Conservation (phyloP, 2,797 vertebrate genomes). For the Channa striata region DNA sequence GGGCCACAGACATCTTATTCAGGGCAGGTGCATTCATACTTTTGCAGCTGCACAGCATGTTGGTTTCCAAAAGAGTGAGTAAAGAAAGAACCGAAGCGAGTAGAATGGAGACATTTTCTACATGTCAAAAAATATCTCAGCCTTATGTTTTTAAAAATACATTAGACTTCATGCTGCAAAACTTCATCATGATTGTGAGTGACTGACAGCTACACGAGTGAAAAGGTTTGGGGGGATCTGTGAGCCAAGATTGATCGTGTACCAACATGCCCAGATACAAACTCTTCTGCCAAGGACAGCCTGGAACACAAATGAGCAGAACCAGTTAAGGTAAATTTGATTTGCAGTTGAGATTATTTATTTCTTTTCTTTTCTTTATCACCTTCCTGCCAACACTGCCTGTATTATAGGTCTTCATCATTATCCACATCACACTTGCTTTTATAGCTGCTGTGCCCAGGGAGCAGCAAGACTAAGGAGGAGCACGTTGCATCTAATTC, state of each 20-base stretch:
- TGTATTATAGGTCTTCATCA: constrained; percentile 25
- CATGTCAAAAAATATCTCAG: not conserved
- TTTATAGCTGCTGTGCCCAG: constrained; percentile 38
- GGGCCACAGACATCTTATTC: constrained; percentile 63
- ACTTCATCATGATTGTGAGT: not conserved
- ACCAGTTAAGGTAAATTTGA: constrained; percentile 3
- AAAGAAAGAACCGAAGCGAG: not conserved
- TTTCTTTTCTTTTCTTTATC: no score
- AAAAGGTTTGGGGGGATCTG: constrained; percentile 2
- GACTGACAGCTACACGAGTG: not conserved
- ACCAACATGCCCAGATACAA: not conserved
- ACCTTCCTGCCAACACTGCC: constrained; percentile 7
- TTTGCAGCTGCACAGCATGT: constrained; percentile 42
- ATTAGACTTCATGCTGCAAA: constrained; percentile 6
- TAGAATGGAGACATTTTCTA: not conserved
- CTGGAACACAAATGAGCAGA: constrained; percentile 12
- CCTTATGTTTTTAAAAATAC: not conserved
- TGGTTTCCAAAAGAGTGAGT: constrained; percentile 5
- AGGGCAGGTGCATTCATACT: constrained; percentile 45
- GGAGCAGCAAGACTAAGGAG: constrained; percentile 37
- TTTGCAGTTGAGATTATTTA: no score
- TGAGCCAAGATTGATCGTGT: not conserved
- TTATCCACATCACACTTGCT: constrained; percentile 15
- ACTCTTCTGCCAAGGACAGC: constrained; percentile 5
- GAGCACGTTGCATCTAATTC: constrained; percentile 45